These are phyloP conservation scores for Phymanthus crucifer DNA, from an alignment of 92 coral and sea anemone species.

Conservation along the genomic window DNA sequence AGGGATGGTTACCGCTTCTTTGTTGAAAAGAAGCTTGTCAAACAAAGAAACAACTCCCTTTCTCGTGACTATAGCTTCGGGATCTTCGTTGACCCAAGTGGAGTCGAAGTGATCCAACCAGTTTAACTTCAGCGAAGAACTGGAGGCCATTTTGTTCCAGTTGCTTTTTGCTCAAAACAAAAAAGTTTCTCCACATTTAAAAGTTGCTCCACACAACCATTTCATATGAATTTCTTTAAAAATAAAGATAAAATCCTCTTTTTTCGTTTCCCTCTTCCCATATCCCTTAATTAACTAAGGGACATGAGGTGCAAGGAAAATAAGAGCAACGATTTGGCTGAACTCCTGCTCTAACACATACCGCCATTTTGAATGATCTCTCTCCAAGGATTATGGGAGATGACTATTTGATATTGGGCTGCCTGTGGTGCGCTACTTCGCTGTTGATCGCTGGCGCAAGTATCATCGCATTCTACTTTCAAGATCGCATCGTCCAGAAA, in stretches of 20 bases:
- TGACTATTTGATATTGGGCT: background rate
- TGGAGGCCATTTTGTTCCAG: slow-evolving; percentile 49
- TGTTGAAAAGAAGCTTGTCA: slow-evolving; percentile 76
- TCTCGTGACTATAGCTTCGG: slow-evolving; percentile 65
- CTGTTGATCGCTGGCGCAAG: too few species aligned
- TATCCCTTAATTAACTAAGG: slow-evolving; percentile 31
- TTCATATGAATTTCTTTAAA: slow-evolving; percentile 2
- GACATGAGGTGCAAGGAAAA: slow-evolving; percentile 3
- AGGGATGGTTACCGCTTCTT: slow-evolving; percentile 64
- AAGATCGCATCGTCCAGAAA: too few species aligned
- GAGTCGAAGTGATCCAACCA: slow-evolving; percentile 88
- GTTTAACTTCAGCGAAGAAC: slow-evolving; percentile 59
- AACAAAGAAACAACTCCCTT: slow-evolving; percentile 76
- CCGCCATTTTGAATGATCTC: slow-evolving; percentile 29
- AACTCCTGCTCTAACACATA: slow-evolving; percentile 8
- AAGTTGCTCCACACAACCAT: slow-evolving; percentile 15
- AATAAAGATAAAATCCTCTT: slow-evolving; percentile 27
- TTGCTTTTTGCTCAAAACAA: slow-evolving; percentile 41
- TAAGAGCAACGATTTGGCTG: slow-evolving; percentile 7
- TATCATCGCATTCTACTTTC: too few species aligned
- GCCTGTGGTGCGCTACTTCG: background rate
- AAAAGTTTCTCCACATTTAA: slow-evolving; percentile 30
- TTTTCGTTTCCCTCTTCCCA: slow-evolving; percentile 32
- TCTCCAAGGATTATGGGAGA: slow-evolving; percentile 21
- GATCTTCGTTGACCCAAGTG: slow-evolving; percentile 77